Base-by-base conservation (phyloP, 2,113 vertebrate genomes). In the Colinus virginianus region DNA sequence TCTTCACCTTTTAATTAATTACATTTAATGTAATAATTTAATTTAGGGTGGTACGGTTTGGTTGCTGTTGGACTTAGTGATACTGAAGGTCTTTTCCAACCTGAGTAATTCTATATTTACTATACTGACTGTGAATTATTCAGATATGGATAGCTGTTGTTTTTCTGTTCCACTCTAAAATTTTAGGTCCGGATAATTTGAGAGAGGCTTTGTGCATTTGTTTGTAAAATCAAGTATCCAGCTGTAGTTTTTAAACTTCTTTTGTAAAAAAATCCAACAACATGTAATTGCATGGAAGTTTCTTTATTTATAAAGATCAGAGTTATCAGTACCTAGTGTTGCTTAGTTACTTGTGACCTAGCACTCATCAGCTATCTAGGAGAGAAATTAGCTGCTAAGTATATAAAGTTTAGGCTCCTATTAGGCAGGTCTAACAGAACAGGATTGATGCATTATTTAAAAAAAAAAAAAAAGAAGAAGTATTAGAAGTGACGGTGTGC, bases 281-380 rank as follows among this genome's bases (percentile, higher is more conserved):
- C 20, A 19, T 72, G 13, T 20, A 45, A 7, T 48, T 79, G 28
- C 53, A 11, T 77, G n/a, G 20, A 62, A 43, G 1, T 38, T 63
- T 13, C 48, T 25, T 67, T 70, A 25, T 14, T 70, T 46, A 20
- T 5, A 34, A 34, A 81, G 6, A 36, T 11, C 7, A 13, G 46
- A 43, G 59, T 46, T 49, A 8, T 22, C 15, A 21, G 13, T 49
- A 5, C 10, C 6, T 80, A 4, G 11, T 19, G 48, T 46, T 86
- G 40, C 61, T 70, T 48, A 64, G 30, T 66, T 86, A 11, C 62
- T 1, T 34, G 19, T 58, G 40, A 53, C 49, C 48, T 78, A 58
- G 51, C 36, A 49, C 19, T 82, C 4, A 0, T 5, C 42, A 51
- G 42, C 43, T 71, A 0, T 42, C 20, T 22, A 7, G 53, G 20